Base-by-base conservation (phyloP, 1,140 invertebrate genomes). In the Proctacanthus coquilletti region DNA sequence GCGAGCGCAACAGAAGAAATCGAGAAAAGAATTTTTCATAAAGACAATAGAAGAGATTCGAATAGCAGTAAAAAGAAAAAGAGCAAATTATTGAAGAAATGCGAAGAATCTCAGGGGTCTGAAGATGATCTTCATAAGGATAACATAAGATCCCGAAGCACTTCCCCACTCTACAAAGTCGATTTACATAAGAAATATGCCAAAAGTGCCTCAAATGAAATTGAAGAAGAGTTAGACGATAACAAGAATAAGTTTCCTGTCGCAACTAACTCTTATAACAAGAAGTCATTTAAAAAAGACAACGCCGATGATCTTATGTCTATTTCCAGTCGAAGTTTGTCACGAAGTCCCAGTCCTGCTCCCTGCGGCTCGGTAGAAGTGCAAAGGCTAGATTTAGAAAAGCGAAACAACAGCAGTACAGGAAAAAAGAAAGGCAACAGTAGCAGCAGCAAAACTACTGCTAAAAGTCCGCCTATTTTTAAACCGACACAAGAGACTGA, bases 111-210 rank as follows among this genome's bases (percentile, higher is more conserved):
- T n/a, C n/a, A n/a, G n/a, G n/a, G n/a, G n/a, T n/a, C n/a, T n/a
- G n/a, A n/a, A n/a, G n/a, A n/a, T n/a, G n/a, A n/a, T n/a, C n/a
- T n/a, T n/a, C n/a, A n/a, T n/a, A n/a, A n/a, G n/a, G n/a, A n/a
- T n/a, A n/a, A n/a, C 8, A 27, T 13, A 27, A 8, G 8, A 27
- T 27, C 34, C 6, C 19, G 11, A 8, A 21, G 19, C 21, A 14
- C 15, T 15, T 13, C 38, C 8, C 38, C 38, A 5, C 10, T 33
- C 4, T 60, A 59, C 18, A 60, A 60, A 36, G 56, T 60, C 40
- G 56, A 60, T 57, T 48, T 60, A 18, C 56, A 60, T 41, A 57
- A 60, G 35, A 60, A 60, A 56, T 60, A 60, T 52, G 57, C 56
- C 31, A 57, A 60, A 52, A 59, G 56, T 49, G 56, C 56, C 27